Conservation (phyloP, 2,113 vertebrate species). For the Brachypodius melanocephalos region DNA sequence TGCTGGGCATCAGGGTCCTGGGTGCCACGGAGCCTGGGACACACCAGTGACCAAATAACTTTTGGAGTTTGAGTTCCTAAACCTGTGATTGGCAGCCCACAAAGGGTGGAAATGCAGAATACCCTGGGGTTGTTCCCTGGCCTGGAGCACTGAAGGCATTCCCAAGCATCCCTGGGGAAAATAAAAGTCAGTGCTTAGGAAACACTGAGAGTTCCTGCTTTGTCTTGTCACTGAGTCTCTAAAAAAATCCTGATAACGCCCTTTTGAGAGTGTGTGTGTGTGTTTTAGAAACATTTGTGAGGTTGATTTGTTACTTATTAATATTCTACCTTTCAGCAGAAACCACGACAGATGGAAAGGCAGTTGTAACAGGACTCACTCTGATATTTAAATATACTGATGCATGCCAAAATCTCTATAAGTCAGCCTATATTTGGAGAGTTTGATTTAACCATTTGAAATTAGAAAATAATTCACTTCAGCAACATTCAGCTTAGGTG, state of each 20-base stretch:
- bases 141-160: neutral
- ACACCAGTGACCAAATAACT: neutral
- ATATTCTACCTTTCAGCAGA: neutral
- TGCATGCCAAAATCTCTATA: neutral
- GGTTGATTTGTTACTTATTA: neutral
- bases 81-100: neutral
- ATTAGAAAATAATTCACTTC: neutral
- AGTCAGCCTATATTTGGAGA: neutral
- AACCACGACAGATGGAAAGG: neutral
- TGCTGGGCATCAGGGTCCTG: neutral
- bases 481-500: neutral
- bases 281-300: neutral
- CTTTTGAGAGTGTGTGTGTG: neutral
- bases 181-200: neutral
- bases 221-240: neutral
- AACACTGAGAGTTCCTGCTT: neutral
- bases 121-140: neutral
- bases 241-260: neutral
- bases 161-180: fast-evolving
- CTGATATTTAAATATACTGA: neutral
- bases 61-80: neutral
- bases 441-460: neutral
- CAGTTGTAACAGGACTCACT: neutral
- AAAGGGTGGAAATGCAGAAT: neutral
- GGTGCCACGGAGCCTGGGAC: neutral